Percentiles rank a stretch among this genome's conserved stretches.
Evolutionary conservation across 2,113 vertebrate genomes (phyloP).

Genomic region (Xerus inauris): DNA sequence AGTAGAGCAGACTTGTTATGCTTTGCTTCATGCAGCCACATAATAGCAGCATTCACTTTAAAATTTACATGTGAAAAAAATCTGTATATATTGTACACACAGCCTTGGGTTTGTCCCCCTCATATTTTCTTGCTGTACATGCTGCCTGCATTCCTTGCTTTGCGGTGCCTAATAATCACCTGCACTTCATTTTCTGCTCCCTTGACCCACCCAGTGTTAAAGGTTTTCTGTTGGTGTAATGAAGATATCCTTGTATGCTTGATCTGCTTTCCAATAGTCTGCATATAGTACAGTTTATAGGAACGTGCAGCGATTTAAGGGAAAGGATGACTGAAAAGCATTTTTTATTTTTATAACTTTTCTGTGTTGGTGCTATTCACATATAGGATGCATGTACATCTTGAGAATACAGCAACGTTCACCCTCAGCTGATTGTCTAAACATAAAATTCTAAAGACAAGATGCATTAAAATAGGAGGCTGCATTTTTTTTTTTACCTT

Average conservation of each 20-base stretch:
- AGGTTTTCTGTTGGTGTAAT: neutral
- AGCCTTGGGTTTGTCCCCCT: neutral
- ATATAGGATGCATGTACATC: neutral
- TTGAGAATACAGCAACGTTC: conserved; percentile 4
- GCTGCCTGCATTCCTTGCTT: neutral
- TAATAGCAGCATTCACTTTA: conserved; percentile 79
- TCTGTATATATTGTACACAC: conserved; percentile 66
- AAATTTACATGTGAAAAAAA: conserved; percentile 82
- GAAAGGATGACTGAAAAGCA: conserved; percentile 18
- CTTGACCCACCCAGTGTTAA: neutral
- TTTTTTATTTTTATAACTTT: conserved; percentile 46
- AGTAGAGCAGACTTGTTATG: conserved; percentile 60
- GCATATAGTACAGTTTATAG: neutral
- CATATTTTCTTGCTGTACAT: neutral
- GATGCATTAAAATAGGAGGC: conserved; percentile 44
- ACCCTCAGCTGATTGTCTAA: neutral
- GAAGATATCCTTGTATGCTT: neutral
- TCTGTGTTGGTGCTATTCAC: neutral
- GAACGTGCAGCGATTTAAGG: neutral
- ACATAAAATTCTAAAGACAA: conserved; percentile 63
- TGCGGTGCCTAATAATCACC: neutral
- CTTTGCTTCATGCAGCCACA: conserved; percentile 66
- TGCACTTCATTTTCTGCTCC: neutral
- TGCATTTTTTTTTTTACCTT: conserved; percentile 33
- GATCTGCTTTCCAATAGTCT: neutral